Percentiles rank a stretch among this genome's conserved stretches.
phyloP scores from a whole-genome alignment of 2,113 vertebrate genomes.

The Abramis brama region DNA sequence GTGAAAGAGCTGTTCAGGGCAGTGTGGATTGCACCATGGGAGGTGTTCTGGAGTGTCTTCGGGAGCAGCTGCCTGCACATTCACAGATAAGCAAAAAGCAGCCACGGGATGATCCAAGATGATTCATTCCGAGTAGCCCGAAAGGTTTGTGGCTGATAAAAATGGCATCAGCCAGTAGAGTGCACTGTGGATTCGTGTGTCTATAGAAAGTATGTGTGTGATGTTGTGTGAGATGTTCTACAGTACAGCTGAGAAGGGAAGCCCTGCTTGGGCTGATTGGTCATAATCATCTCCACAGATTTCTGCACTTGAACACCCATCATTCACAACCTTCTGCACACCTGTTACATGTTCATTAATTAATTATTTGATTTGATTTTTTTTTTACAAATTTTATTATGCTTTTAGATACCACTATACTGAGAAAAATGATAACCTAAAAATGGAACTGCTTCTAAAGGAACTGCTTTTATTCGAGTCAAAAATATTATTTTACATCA shows the following conservation, averaged over 20 bases:
- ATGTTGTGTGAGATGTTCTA: not conserved
- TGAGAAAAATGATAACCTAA: not conserved
- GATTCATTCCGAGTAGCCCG: constrained; percentile 49
- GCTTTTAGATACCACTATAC: not conserved
- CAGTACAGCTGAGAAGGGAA: constrained; percentile 17
- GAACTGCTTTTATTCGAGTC: not conserved
- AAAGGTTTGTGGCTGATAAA: constrained; percentile 35
- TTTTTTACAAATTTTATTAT: not conserved
- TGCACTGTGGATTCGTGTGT: constrained; percentile 51
- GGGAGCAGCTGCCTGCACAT: constrained; percentile 52
- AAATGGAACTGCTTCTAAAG: not conserved
- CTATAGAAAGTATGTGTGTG: constrained; percentile 13
- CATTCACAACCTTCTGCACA: not conserved
- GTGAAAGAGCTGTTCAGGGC: constrained; percentile 15
- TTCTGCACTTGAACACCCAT: not conserved
- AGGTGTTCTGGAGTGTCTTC: constrained; percentile 33
- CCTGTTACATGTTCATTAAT: not conserved
- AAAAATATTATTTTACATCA: not conserved
- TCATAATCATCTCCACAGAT: constrained; percentile 5
- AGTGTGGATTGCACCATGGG: constrained; percentile 31
- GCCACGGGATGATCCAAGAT: constrained; percentile 38
- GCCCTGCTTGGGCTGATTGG: constrained; percentile 14
- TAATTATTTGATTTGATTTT: not conserved
- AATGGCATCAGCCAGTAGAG: constrained; percentile 52
- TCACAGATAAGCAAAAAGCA: constrained; percentile 55